A percentile compares a stretch with the other conserved stretches of the same genome.
Evolutionary conservation across 2,888 invertebrate genomes (phyloP).

Genomic region (Malacosoma neustria): DNA sequence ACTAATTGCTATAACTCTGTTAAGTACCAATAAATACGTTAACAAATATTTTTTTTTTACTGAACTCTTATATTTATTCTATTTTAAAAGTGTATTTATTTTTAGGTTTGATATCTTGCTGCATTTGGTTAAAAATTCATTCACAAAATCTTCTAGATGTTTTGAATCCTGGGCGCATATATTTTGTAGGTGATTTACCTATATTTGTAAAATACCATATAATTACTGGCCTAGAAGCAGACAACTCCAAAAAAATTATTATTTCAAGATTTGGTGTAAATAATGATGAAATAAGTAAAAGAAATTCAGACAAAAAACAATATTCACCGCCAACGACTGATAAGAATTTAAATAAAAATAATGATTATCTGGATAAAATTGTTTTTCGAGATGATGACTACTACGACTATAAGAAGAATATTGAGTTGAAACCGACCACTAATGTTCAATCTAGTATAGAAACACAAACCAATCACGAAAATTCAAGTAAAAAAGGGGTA

Average conservation of each 20-base stretch:
- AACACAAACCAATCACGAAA: background rate
- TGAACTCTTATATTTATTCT: too few relatives aligned
- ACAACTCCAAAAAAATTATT: too few relatives aligned
- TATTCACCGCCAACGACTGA: background rate
- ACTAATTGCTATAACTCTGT: too few relatives aligned
- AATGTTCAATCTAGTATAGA: too few relatives aligned
- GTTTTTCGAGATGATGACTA: background rate
- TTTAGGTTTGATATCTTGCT: background rate
- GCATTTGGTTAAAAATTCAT: background rate
- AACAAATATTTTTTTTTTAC: too few relatives aligned
- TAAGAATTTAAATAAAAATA: background rate
- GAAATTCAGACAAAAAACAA: too few relatives aligned
- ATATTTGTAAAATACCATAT: background rate
- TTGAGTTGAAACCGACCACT: background rate
- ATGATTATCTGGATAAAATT: background rate
- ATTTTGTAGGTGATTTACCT: conserved; percentile 7
- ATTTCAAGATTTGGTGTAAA: too few relatives aligned
- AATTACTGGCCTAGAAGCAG: background rate
- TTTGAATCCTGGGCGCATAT: conserved; percentile 6
- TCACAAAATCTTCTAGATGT: conserved; percentile 2
- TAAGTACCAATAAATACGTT: too few relatives aligned
- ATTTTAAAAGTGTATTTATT: background rate
- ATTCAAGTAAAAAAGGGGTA: background rate
- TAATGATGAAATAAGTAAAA: too few relatives aligned
- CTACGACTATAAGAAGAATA: background rate